Evolutionary conservation across 2,113 vertebrate species (phyloP), one percentile per base, ranked within the genome.

Genomic region (Perccottus glenii): DNA sequence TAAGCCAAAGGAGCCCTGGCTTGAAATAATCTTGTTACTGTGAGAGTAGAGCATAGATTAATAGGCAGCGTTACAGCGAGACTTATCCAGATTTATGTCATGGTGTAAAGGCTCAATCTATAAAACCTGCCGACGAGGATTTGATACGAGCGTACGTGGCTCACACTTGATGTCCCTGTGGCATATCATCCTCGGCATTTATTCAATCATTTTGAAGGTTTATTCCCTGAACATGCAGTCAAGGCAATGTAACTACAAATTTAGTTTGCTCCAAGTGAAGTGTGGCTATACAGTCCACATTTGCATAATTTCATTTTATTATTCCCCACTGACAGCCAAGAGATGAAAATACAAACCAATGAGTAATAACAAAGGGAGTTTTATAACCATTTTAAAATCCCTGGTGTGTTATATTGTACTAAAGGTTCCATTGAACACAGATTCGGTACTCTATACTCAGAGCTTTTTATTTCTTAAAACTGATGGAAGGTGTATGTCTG

Each of bases 11-110:
- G 66, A 82, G 75, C 63, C 77, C 49, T 43, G 74, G 81, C 74
- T 83, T 80, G 72, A 68, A 87, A 85, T 88, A 82, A 89, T 85
- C 87, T 83, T 75, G 86, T 90, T 86, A 87, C 74, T 51, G 55
- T 43, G 63, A 71, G 80, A 69, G 73, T 64, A 32, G 33, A 80
- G 82, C 75, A 33, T 38, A 78, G 68, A 89, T 88, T 81, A 87
- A 81, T 83, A 83, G 75, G 67, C 71, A 61, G 77, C 52, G 12
- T 82, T 83, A 78, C 66, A 75, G 71, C 62, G 19, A 53, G 64
- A 84, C 9, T 81, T 70, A 82, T 71, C 77, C 75, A 78, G 77
- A 86, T 84, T 80, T 80, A 77, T 87, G 81, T 77, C 70, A 62
- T 43, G n/a, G 75, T 79, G 77, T 64, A 70, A 64, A 78, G n/a